A percentile compares a stretch with the other conserved stretches of the same genome.
Evolutionary conservation across 2,888 invertebrate species (phyloP).

Genomic region (Lymantria dispar): DNA sequence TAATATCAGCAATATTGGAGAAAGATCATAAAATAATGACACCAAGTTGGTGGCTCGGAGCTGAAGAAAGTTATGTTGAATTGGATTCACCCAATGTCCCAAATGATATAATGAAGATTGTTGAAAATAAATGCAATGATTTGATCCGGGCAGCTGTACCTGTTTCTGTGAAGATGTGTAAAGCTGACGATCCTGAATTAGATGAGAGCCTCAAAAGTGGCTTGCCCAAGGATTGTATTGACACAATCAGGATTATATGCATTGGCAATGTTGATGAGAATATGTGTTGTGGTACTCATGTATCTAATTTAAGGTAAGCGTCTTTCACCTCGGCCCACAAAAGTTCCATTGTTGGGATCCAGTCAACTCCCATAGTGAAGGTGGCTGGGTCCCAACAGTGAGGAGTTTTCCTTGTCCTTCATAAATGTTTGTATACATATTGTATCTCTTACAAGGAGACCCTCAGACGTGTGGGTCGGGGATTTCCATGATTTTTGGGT

Average conservation of each 20-base stretch:
- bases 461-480: too few relatives aligned
- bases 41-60: conserved; percentile 92
- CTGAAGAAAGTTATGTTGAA: conserved; percentile 88
- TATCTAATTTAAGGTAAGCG: conserved; percentile 85
- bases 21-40: conserved; percentile 86
- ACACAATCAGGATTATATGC: conserved; percentile 88
- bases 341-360: too few relatives aligned
- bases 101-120: conserved; percentile 69
- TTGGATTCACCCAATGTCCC: conserved; percentile 79
- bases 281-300: conserved; percentile 95
- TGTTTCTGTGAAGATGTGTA: conserved; percentile 85
- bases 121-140: conserved; percentile 86
- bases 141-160: conserved; percentile 84
- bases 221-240: conserved; percentile 90
- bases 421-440: too few relatives aligned
- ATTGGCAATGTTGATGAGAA: conserved; percentile 90
- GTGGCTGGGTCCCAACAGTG: too few relatives aligned
- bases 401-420: too few relatives aligned
- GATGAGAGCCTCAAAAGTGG: conserved; percentile 85
- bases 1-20: conserved; percentile 90
- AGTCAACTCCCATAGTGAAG: too few relatives aligned
- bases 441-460: too few relatives aligned
- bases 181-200: conserved; percentile 83
- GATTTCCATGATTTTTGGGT: too few relatives aligned
- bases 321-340: too few relatives aligned